These are phyloP conservation scores for Cephus spinipes DNA, from an alignment of 2,888 invertebrate species.

Conservation along the genomic window DNA sequence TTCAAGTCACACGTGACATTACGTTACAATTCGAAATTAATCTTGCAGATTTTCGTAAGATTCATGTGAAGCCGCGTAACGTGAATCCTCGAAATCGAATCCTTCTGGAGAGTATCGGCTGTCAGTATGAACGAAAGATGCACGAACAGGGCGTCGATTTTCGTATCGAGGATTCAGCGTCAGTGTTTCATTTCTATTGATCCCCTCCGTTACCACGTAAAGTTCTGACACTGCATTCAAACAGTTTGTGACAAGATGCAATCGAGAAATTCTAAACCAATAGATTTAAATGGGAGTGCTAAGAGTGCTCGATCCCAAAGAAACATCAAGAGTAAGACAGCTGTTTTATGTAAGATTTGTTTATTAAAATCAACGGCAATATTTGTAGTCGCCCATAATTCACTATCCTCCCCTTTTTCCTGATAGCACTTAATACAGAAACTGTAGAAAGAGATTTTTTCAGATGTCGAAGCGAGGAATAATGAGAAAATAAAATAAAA, in stretches of 20 bases:
- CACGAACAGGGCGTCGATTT: conserved; percentile 60
- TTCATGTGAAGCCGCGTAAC: conserved; percentile 61
- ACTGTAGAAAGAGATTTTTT: not conserved
- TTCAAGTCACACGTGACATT: not conserved
- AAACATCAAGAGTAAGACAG: not conserved
- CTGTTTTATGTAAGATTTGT: not conserved
- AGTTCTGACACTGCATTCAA: not conserved
- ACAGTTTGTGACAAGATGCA: not conserved
- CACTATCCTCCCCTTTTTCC: not conserved
- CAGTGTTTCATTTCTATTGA: conserved; percentile 49
- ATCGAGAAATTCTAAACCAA: not conserved
- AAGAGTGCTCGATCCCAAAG: not conserved
- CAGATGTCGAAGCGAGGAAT: not conserved
- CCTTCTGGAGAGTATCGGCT: conserved; percentile 56
- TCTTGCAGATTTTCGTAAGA: conserved; percentile 51
- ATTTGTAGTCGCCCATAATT: not conserved
- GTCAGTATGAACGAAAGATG: conserved; percentile 57
- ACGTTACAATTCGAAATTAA: not conserved
- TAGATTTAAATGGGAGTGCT: not conserved
- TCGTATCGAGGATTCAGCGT: conserved; percentile 58
- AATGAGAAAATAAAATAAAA: not conserved
- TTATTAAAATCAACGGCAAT: conserved; percentile 1
- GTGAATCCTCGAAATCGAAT: conserved; percentile 56
- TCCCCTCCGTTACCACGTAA: not conserved
- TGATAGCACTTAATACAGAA: not conserved